Percentiles rank a stretch among this genome's conserved stretches.
These are phyloP conservation scores for Brassicogethes aeneus DNA, from an alignment of 2,888 invertebrate species.

Conservation along the genomic window DNA sequence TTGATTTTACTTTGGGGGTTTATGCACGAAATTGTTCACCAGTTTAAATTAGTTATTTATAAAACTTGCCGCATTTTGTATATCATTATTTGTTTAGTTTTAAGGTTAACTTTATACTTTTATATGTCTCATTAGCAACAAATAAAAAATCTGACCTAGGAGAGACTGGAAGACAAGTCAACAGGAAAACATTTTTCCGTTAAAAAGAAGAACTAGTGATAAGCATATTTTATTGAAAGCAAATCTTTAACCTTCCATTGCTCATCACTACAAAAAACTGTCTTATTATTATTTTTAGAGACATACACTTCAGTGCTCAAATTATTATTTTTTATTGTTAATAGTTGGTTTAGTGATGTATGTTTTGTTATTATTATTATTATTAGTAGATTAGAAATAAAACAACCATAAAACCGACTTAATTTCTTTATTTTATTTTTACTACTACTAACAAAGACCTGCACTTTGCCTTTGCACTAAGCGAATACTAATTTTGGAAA, in stretches of 20 bases:
- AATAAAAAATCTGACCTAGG: not conserved
- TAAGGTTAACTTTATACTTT: slow-evolving; percentile 1
- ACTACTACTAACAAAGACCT: not conserved
- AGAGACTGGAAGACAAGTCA: not conserved
- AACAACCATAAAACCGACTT: not conserved
- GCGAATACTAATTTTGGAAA: not conserved
- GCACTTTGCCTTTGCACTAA: not conserved
- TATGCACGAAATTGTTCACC: slow-evolving; percentile 1
- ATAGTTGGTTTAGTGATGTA: slow-evolving; percentile 34
- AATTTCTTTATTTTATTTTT: not conserved
- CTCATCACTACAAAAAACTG: no score
- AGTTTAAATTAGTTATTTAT: not conserved
- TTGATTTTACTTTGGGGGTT: slow-evolving; percentile 16
- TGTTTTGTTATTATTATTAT: slow-evolving; percentile 18
- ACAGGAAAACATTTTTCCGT: not conserved
- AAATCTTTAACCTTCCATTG: no score
- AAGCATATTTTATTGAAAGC: no score
- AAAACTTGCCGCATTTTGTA: not conserved
- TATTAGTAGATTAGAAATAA: not conserved
- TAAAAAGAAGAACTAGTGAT: no score
- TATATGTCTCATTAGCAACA: not conserved
- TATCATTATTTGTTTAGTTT: not conserved
- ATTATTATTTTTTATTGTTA: slow-evolving; percentile 29
- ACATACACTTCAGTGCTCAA: slow-evolving; percentile 26
- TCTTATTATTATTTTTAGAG: slow-evolving; percentile 5